Base-by-base conservation (phyloP, 1,140 invertebrate genomes). In the Drosophila pachea region DNA sequence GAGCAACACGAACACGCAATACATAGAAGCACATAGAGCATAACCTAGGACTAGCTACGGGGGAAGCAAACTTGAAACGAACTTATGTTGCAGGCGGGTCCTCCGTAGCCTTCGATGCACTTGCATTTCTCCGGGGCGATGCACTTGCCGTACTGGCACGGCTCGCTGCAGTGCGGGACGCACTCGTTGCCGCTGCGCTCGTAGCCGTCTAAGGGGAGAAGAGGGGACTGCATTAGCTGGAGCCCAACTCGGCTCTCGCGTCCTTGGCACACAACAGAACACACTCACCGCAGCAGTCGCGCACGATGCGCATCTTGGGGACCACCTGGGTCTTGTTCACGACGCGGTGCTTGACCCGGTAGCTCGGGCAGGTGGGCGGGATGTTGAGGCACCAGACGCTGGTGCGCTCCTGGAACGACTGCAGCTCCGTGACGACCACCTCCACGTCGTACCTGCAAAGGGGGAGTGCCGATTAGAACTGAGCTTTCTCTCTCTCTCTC, bases 1-100 rank as follows among this genome's bases (percentile, higher is more conserved):
- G 22, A 1, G 22, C 22, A 3, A 22, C 22, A 22, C 22, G 7
- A 42, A 56, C 42, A 22, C 58, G 36, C 48, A 43, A 78, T 36
- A 69, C 40, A 66, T 32, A 71, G 58, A 66, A 32, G 16, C 14
- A 59, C 50, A 68, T 50, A 67, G 45, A n/a, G 12, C 0, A 2
- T 42, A 42, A n/a, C n/a, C n/a, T n/a, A n/a, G n/a, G 22, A 63
- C 64, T 29, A 53, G 33, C 7, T 35, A 53, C n/a, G 31, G 40
- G 45, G 35, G 12, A 38, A 50, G 9, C 40, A 59, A 48, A 76
- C 59, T 75, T 48, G 69, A 52, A 75, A 93, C 95, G 94, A 91
- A 98, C 96, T 94, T 88, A 95, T 93, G 90, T 95, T 94, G 90
- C 97, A 98, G 35, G 92, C 91, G 6, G 95, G 94, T 35, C 97